These are phyloP conservation scores for Yponomeuta plumbellus DNA, from an alignment of 2,888 invertebrate genomes.

Conservation along the genomic window DNA sequence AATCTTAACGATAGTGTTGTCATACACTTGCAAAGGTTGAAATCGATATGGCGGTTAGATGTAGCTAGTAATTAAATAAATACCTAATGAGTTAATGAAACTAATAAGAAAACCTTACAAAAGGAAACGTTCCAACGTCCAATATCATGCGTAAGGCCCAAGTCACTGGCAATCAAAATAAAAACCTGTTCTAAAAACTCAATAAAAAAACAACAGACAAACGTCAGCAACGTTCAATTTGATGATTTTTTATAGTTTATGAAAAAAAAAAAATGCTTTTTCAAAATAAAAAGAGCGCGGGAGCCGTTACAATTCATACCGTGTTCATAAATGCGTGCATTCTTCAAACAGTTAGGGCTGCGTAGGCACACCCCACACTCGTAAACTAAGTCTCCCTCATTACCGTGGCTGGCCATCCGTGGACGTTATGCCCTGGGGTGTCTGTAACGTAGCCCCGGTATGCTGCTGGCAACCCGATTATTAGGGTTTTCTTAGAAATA, in stretches of 20 bases:
- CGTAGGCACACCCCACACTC: conserved; percentile 44
- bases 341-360: conserved; percentile 65
- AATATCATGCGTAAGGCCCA: too few relatives aligned
- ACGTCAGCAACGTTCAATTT: not conserved
- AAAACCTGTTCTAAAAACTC: too few relatives aligned
- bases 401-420: conserved; percentile 62
- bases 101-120: too few relatives aligned
- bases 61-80: too few relatives aligned
- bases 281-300: not conserved
- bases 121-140: too few relatives aligned
- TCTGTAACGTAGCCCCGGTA: not conserved
- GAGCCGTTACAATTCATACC: conserved; percentile 23
- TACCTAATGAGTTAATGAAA: too few relatives aligned
- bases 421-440: conserved; percentile 35
- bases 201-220: not conserved
- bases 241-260: not conserved
- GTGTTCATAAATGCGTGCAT: conserved; percentile 58
- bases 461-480: conserved; percentile 16
- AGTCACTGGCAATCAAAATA: too few relatives aligned
- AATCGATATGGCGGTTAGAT: too few relatives aligned
- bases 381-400: conserved; percentile 70
- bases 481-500: conserved; percentile 19
- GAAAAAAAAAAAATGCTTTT: not conserved
- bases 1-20: too few relatives aligned
- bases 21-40: too few relatives aligned